A percentile compares a stretch with the other conserved stretches of the same genome.
These are phyloP conservation scores for Petrolisthes manimaculis DNA, from an alignment of 2,888 invertebrate species.

Conservation along the genomic window DNA sequence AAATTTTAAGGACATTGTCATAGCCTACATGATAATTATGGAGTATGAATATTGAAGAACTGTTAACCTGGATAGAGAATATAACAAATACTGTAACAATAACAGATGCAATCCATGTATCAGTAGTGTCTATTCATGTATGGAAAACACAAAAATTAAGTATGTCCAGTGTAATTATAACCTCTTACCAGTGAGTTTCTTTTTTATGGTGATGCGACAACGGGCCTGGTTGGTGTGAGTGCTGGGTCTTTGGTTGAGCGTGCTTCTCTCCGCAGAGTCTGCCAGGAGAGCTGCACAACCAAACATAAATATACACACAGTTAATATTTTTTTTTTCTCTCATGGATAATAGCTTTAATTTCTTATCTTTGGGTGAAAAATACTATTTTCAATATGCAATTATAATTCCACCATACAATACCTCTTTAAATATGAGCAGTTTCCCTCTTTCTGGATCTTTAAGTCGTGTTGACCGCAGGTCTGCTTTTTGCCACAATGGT, in stretches of 20 bases:
- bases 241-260: constrained; percentile 79
- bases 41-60: no score
- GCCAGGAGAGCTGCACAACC: constrained; percentile 83
- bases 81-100: neutral
- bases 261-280: constrained; percentile 95
- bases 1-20: no score
- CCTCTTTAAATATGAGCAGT: constrained; percentile 89
- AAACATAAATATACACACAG: neutral
- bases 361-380: neutral
- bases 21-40: no score
- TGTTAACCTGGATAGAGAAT: neutral
- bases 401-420: neutral
- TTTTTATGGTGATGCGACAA: constrained; percentile 77
- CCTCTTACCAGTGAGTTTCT: constrained; percentile 82
- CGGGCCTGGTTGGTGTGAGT: constrained; percentile 74
- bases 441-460: constrained; percentile 90
- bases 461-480: constrained; percentile 90
- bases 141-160: neutral
- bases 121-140: neutral
- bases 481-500: constrained; percentile 86
- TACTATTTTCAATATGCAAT: neutral
- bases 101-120: constrained; percentile 1
- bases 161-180: neutral
- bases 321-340: neutral
- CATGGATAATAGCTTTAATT: neutral